A percentile compares a stretch with the other conserved stretches of the same genome.
Evolutionary conservation across 2,888 invertebrate genomes (phyloP).

Genomic region (Morpho helenor): DNA sequence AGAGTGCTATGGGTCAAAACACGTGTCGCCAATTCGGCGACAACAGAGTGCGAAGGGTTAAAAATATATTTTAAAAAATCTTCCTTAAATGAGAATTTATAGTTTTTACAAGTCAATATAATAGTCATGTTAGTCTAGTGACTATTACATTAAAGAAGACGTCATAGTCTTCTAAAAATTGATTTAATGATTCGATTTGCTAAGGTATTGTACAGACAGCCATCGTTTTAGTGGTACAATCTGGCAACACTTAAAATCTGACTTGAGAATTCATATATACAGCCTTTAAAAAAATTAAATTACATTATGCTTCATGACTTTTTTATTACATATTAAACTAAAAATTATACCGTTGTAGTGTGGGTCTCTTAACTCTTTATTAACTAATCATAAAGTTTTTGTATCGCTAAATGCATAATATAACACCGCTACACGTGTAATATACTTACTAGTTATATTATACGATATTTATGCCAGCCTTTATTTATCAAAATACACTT

Average conservation of each 20-base stretch:
- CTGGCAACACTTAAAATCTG: constrained; percentile 35
- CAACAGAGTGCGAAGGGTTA: background rate
- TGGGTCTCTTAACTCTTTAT: constrained; percentile 48
- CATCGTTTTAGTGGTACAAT: constrained; percentile 26
- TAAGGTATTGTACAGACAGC: constrained; percentile 13
- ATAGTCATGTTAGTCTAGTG: background rate
- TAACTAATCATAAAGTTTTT: constrained; percentile 59
- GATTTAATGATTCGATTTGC: too few species aligned
- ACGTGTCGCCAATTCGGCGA: too few species aligned
- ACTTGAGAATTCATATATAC: constrained; percentile 26
- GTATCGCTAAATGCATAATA: constrained; percentile 68
- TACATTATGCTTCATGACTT: constrained; percentile 56
- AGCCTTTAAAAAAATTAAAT: constrained; percentile 23
- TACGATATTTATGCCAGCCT: constrained; percentile 64
- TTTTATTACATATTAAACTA: constrained; percentile 39
- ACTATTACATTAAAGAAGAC: too few species aligned
- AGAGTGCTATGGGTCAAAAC: too few species aligned
- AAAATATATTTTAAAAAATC: background rate
- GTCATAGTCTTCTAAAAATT: too few species aligned
- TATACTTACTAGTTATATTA: constrained; percentile 68
- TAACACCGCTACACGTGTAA: constrained; percentile 67
- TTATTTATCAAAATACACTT: constrained; percentile 18
- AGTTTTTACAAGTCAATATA: background rate
- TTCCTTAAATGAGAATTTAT: background rate
- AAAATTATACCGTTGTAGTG: constrained; percentile 32